These are phyloP conservation scores for Botrylloides violaceus DNA, from an alignment of 23 tunicate species.

Conservation along the genomic window DNA sequence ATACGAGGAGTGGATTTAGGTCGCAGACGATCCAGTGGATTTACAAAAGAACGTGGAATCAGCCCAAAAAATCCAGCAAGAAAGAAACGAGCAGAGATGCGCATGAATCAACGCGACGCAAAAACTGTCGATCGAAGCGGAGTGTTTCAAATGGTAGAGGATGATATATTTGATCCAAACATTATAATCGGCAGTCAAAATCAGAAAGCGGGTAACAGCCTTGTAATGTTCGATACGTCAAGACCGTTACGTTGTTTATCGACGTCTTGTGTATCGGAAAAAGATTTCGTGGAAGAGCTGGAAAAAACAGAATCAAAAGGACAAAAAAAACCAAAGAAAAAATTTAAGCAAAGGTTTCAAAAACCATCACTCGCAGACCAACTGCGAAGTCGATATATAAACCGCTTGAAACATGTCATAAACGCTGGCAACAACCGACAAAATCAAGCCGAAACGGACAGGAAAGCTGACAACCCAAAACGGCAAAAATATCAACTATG, in stretches of 20 bases:
- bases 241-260: conserved; percentile 17
- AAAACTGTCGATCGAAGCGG: conserved; percentile 3
- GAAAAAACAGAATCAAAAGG: background rate
- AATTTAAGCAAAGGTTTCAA: background rate
- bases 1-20: background rate
- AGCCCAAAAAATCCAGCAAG: conserved; percentile 10
- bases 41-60: background rate
- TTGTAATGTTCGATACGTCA: background rate
- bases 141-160: background rate
- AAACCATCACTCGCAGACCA: conserved; percentile 9
- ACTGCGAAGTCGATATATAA: conserved; percentile 2
- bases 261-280: conserved; percentile 22
- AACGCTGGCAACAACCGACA: conserved; percentile 28
- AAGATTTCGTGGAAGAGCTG: background rate
- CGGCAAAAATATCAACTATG: conserved; percentile 2
- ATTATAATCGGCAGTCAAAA: conserved; percentile 1
- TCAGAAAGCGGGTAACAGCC: background rate
- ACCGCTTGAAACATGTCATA: conserved; percentile 17
- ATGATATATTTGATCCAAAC: background rate
- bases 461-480: background rate
- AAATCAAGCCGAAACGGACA: conserved; percentile 22
- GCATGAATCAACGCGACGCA: conserved; percentile 10
- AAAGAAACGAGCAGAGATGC: conserved; percentile 6
- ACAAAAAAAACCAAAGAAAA: background rate
- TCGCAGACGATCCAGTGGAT: background rate